Evolutionary conservation across 2,888 invertebrate species (phyloP).

Genomic region (Drosophila ustulata): DNA sequence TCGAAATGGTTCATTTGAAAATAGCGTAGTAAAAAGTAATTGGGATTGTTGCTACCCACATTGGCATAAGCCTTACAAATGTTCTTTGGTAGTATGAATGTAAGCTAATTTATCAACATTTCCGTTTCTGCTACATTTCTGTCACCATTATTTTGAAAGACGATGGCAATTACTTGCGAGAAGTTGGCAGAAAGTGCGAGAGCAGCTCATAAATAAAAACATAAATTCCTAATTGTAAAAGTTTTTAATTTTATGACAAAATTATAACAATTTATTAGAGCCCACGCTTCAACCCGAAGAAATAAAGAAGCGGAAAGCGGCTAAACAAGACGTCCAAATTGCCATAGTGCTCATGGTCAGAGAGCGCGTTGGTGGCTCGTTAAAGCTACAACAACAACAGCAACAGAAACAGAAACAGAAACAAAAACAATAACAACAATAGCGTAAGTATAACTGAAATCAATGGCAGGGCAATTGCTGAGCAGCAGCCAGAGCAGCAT

Average conservation of each 20-base stretch:
- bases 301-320: conserved; percentile 8
- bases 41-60: conserved; percentile 2
- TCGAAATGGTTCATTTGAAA: background rate
- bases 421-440: conserved; percentile 21
- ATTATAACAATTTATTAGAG: conserved; percentile 65
- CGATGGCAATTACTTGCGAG: conserved; percentile 48
- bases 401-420: background rate
- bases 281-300: conserved; percentile 1
- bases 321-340: conserved; percentile 12
- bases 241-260: conserved; percentile 74
- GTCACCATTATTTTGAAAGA: conserved; percentile 33
- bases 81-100: background rate
- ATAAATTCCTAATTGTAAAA: conserved; percentile 68
- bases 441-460: conserved; percentile 45
- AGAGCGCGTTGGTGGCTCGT: conserved; percentile 51
- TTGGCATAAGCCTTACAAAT: conserved; percentile 11
- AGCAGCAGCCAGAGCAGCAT: conserved; percentile 45
- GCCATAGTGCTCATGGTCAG: conserved; percentile 38
- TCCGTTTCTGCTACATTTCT: conserved; percentile 28
- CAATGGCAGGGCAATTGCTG: conserved; percentile 65
- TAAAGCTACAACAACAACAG: conserved; percentile 30
- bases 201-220: conserved; percentile 64
- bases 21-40: background rate
- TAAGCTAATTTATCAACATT: conserved; percentile 48
- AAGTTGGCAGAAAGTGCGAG: conserved; percentile 34